Conservation (phyloP, 2,888 invertebrate species). For the Drosophila mimetica region DNA sequence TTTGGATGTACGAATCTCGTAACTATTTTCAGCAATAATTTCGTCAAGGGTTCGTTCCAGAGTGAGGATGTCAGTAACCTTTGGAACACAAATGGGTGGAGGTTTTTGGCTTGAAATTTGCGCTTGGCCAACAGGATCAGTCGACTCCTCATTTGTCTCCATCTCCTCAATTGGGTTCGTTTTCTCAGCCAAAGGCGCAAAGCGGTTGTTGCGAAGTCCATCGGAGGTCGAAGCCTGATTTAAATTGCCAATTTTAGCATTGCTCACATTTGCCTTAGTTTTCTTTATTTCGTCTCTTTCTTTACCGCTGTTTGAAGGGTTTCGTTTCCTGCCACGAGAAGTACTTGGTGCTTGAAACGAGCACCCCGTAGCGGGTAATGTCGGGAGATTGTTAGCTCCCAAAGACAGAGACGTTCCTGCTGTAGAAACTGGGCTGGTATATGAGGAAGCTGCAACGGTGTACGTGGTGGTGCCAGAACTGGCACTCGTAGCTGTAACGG, state of each 20-base stretch:
- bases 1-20: background rate
- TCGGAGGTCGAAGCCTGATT: slow-evolving; percentile 9
- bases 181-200: slow-evolving; percentile 7
- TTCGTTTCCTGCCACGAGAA: slow-evolving; percentile 3
- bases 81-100: too few species aligned
- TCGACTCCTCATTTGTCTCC: slow-evolving; percentile 1
- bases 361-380: background rate
- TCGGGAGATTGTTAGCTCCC: background rate
- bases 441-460: slow-evolving; percentile 3
- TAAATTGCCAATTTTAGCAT: background rate
- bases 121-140: too few species aligned
- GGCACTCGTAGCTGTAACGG: too few species aligned
- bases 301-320: slow-evolving; percentile 1
- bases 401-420: background rate
- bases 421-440: background rate
- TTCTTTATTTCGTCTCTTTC: background rate
- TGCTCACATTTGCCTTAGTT: slow-evolving; percentile 5
- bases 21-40: background rate
- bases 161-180: background rate
- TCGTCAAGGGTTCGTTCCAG: background rate
- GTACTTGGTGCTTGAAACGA: slow-evolving; percentile 5
- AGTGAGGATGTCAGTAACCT: too few species aligned
- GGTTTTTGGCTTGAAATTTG: too few species aligned
- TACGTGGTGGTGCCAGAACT: slow-evolving; percentile 3
- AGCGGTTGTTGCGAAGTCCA: slow-evolving; percentile 9